Conservation (phyloP, 2,797 vertebrate species). For the Naso thynnoides region DNA sequence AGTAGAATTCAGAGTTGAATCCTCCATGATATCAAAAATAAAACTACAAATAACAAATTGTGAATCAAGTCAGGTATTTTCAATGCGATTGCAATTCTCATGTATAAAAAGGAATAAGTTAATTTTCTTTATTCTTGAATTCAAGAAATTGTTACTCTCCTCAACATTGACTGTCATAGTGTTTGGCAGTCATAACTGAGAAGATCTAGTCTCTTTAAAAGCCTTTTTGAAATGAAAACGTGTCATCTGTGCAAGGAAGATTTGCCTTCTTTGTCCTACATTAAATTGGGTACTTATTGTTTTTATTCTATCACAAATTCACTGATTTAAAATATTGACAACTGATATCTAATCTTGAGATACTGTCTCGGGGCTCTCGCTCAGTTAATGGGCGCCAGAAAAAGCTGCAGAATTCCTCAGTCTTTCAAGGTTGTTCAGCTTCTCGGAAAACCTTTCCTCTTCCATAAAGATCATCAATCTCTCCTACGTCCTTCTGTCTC, state of each 20-base stretch:
- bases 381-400: not conserved
- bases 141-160: too few relatives aligned
- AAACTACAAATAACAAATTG: not conserved
- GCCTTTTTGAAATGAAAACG: not conserved
- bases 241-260: conserved; percentile 20
- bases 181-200: not conserved
- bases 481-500: conserved; percentile 41
- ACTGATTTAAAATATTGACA: conserved; percentile 1
- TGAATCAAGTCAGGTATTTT: too few relatives aligned
- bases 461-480: conserved; percentile 38
- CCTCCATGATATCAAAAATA: not conserved
- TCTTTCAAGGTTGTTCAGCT: conserved; percentile 42
- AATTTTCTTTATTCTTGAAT: too few relatives aligned
- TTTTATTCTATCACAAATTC: not conserved
- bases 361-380: conserved; percentile 2
- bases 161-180: not conserved
- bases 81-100: too few relatives aligned
- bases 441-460: conserved; percentile 29
- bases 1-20: not conserved
- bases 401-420: conserved; percentile 2
- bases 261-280: conserved; percentile 1
- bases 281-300: not conserved
- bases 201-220: not conserved
- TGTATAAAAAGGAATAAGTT: too few relatives aligned
- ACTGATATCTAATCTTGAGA: not conserved